Evolutionary conservation across 2,113 vertebrate species (phyloP), one percentile per base, ranked within the genome.

Genomic region (Larimichthys crocea): DNA sequence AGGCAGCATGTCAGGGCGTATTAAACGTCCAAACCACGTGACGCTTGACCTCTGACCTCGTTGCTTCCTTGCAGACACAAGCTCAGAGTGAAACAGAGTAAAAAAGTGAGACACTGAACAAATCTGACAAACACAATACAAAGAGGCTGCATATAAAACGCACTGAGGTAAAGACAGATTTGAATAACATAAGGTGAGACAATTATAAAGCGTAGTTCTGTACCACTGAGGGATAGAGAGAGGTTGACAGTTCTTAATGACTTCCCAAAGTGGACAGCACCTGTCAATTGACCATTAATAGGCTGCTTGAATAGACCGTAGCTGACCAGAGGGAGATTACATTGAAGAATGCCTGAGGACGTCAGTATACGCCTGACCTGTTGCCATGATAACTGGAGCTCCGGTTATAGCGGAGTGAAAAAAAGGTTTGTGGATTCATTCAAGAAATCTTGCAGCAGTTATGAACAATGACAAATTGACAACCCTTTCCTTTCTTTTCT

Each of bases 351-450:
- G 80, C 73, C 62, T 7, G 10, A 71, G 44, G 80, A 83, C 63
- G 48, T 69, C 10, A 42, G 59, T 57, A 40, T 40, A 60, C 8
- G 14, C 35, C 57, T 75, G 53, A 79, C 71, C 74, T 67, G 88
- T 90, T 86, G 57, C 87, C 83, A 89, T 91, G 81, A 86, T 82
- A 78, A 90, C 88, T 46, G 22, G 48, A 69, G 76, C 85, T 87
- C 66, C 49, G 20, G 73, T 15, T 61, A 67, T 40, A 62, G n/a
- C 16, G 15, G 35, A 15, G 35, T 68, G 42, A 62, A 66, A 68
- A 84, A 24, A 40, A 35, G 22, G 44, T 81, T 72, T 74, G 6
- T 48, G 66, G 42, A 66, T 64, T 29, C 29, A 82, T 62, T 77
- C 35, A 12, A 61, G n/a, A 57, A 50, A 71, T 70, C 20, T 59